phyloP scores from a whole-genome alignment of 2,797 vertebrate genomes.

The Leptoclinus maculatus region DNA sequence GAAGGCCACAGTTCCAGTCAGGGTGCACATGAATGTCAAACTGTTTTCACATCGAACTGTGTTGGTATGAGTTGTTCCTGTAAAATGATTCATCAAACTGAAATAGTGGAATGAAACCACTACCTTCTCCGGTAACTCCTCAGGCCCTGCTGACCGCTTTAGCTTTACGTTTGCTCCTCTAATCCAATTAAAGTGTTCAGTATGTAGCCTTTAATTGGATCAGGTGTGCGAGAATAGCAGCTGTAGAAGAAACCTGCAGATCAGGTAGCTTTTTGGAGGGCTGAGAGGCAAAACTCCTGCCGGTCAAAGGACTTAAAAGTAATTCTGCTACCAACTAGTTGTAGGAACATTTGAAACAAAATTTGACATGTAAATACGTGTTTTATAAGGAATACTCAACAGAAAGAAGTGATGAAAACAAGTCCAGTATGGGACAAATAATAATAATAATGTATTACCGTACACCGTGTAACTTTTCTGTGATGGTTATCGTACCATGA shows the following conservation, averaged over 20 bases:
- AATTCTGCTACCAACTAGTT: background rate
- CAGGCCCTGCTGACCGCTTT: slow-evolving; percentile 4
- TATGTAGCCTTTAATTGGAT: slow-evolving; percentile 63
- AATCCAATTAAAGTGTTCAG: slow-evolving; percentile 61
- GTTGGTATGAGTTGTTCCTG: background rate
- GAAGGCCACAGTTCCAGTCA: slow-evolving; percentile 8
- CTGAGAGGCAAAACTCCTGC: background rate
- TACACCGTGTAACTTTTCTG: too few relatives aligned
- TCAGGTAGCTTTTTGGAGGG: slow-evolving; percentile 5
- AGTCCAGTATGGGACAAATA: background rate
- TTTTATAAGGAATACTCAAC: background rate
- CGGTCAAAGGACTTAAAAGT: background rate
- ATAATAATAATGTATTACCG: too few relatives aligned
- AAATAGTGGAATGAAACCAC: background rate
- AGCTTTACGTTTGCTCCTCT: slow-evolving; percentile 32
- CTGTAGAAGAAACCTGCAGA: slow-evolving; percentile 29
- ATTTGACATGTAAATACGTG: background rate
- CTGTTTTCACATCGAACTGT: slow-evolving; percentile 6
- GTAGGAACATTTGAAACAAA: background rate
- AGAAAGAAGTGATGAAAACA: background rate
- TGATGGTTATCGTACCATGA: too few relatives aligned
- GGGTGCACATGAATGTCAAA: slow-evolving; percentile 4
- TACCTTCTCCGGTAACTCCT: slow-evolving; percentile 10
- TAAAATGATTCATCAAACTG: background rate
- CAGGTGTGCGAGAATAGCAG: slow-evolving; percentile 50